Base-by-base conservation (phyloP, 2,888 invertebrate species). In the Taenaris catops region DNA sequence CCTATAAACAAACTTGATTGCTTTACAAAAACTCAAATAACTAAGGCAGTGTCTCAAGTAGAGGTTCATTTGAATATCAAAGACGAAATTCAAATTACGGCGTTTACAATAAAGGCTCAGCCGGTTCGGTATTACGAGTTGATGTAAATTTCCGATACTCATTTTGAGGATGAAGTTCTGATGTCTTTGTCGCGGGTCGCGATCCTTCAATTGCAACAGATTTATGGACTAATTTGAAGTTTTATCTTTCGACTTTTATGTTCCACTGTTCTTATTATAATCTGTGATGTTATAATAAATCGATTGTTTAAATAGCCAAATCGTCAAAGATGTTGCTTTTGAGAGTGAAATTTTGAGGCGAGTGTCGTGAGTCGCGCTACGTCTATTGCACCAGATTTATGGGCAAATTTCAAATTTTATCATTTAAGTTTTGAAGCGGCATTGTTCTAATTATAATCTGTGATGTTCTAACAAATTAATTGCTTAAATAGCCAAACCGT, bases 21-120 rank as follows among this genome's bases (percentile, higher is more conserved):
- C 83, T 83, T 84, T 84, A 86, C 83, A 86, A 86, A 86, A 86
- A 84, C 80, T 83, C 81, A 75, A 84, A 83, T 86, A 84, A 81
- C 83, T 84, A 80, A 83, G 83, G 79, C 83, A 81, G 69, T 84
- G 86, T 86, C 84, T 84, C 81, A 84, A 86, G 84, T 81, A 78
- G 75, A 70, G 76, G 65, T 70, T 83, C 80, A 86, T 86, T 86
- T 84, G 72, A 84, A 86, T 86, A 83, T 84, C 86, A 86, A 86
- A 86, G 86, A 75, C 84, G 66, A 81, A 84, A 84, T 86, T 84
- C 80, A 84, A 86, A 86, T 86, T 81, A 80, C 80, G 65, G 61
- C 84, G 84, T 83, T 86, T 84, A 86, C 84, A 84, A 84, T 84
- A 80, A 86, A 83, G 84, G 74, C 65, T 76, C 69, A 74, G 69